A percentile compares a stretch with the other conserved stretches of the same genome.
Evolutionary conservation across 2,888 invertebrate genomes (phyloP).

Genomic region (Isoperla grammatica): DNA sequence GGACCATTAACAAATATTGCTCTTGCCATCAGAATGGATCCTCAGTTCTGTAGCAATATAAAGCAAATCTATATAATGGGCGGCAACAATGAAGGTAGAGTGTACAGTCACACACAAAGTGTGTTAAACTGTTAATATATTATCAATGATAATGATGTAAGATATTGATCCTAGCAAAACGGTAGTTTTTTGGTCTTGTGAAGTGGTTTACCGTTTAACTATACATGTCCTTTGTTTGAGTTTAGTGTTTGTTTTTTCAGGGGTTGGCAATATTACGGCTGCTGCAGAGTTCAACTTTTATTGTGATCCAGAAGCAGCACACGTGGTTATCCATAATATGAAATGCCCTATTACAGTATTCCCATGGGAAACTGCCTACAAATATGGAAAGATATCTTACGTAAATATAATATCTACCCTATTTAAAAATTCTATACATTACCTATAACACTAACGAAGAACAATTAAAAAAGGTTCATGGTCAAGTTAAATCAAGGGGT

Average conservation of each 20-base stretch:
- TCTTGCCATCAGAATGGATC: constrained; percentile 41
- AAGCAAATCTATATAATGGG: constrained; percentile 45
- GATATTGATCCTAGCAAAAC: too few relatives aligned
- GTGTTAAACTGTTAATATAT: too few relatives aligned
- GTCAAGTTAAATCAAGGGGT: too few relatives aligned
- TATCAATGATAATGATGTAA: too few relatives aligned
- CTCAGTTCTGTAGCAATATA: constrained; percentile 39
- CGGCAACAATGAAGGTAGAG: constrained; percentile 43
- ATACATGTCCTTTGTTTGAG: too few relatives aligned
- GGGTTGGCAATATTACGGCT: constrained; percentile 54
- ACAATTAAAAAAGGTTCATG: too few relatives aligned
- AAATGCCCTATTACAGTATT: constrained; percentile 36
- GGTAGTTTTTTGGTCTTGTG: too few relatives aligned
- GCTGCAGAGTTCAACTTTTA: constrained; percentile 74
- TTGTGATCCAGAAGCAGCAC: constrained; percentile 70
- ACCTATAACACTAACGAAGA: too few relatives aligned
- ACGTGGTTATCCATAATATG: constrained; percentile 59
- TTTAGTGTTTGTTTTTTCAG: too few relatives aligned
- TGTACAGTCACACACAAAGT: too few relatives aligned
- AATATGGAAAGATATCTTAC: constrained; percentile 25
- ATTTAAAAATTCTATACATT: background rate
- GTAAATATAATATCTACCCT: constrained; percentile 31
- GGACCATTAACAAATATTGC: constrained; percentile 46
- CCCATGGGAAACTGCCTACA: constrained; percentile 27
- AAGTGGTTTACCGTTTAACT: too few relatives aligned